Evolutionary conservation across 2,113 vertebrate genomes (phyloP).

Genomic region (Nothoprocta pentlandii): DNA sequence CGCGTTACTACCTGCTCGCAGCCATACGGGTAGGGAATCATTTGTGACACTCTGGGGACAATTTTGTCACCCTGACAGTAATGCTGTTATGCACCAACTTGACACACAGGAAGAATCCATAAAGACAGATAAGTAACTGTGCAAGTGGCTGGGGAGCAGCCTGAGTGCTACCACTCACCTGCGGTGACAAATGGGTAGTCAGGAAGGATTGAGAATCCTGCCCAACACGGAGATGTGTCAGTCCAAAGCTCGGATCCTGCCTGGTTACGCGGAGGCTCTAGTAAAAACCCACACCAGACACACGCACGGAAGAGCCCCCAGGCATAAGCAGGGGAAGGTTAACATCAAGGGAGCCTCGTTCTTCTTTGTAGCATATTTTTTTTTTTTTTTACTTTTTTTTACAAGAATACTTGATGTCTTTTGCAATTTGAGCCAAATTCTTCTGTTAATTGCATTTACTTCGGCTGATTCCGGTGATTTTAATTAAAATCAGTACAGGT

Average conservation of each 20-base stretch:
- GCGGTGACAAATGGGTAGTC: slow-evolving; percentile 85
- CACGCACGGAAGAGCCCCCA: background rate
- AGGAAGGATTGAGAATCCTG: slow-evolving; percentile 83
- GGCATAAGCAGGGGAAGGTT: background rate
- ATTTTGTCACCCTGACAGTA: slow-evolving; percentile 89
- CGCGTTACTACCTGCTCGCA: slow-evolving; percentile 69
- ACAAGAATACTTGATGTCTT: background rate
- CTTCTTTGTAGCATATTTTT: background rate
- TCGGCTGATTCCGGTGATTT: background rate
- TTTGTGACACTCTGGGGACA: slow-evolving; percentile 86
- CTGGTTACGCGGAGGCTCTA: background rate
- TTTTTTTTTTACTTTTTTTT: background rate
- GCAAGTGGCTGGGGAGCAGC: slow-evolving; percentile 84
- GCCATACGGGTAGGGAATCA: slow-evolving; percentile 80
- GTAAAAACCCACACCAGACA: background rate
- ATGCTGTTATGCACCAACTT: slow-evolving; percentile 84
- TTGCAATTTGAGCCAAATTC: background rate
- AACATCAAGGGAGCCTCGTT: background rate
- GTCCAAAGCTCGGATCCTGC: slow-evolving; percentile 51
- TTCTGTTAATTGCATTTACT: background rate
- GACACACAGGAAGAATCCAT: slow-evolving; percentile 87
- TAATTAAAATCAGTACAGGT: background rate
- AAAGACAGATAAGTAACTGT: slow-evolving; percentile 90
- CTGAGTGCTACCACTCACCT: slow-evolving; percentile 84
- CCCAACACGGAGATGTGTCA: slow-evolving; percentile 76